phyloP scores from a whole-genome alignment of 2,113 vertebrate species.

The Prochilodus magdalenae region DNA sequence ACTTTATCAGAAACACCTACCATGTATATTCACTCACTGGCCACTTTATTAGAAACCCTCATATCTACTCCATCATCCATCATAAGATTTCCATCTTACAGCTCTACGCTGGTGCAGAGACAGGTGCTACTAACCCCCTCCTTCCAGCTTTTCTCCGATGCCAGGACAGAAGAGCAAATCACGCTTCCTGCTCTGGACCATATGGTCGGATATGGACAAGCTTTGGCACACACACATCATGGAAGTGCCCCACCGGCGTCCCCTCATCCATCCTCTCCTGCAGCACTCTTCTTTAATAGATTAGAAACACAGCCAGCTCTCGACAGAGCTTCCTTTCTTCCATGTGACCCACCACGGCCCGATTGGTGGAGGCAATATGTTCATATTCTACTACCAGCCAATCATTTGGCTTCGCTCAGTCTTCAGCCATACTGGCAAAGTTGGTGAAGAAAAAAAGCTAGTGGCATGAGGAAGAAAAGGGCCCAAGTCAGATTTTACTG shows the following conservation, averaged over 20 bases:
- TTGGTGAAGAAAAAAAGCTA: not conserved
- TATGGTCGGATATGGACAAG: slow-evolving; percentile 47
- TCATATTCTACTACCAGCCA: not conserved
- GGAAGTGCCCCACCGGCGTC: slow-evolving; percentile 13
- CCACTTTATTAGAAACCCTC: too few species aligned
- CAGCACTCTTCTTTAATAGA: slow-evolving; percentile 34
- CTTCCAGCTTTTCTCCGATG: not conserved
- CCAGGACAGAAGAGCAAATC: slow-evolving; percentile 22
- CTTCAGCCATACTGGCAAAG: slow-evolving; percentile 1
- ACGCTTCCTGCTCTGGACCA: slow-evolving; percentile 43
- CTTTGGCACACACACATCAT: slow-evolving; percentile 31
- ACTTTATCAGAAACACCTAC: too few species aligned
- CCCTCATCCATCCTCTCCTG: slow-evolving; percentile 9
- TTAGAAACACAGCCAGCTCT: slow-evolving; percentile 18
- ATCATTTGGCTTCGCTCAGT: not conserved
- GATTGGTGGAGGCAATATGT: slow-evolving; percentile 26
- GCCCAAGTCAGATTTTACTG: not conserved
- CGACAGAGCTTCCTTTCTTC: slow-evolving; percentile 14
- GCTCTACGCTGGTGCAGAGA: not conserved
- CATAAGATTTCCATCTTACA: not conserved
- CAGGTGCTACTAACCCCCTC: not conserved
- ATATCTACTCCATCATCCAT: too few species aligned
- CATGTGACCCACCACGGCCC: slow-evolving; percentile 13
- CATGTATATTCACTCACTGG: too few species aligned
- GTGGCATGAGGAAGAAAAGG: not conserved